Conservation (phyloP, 2,888 invertebrate species). For the Cylloceria caligata region DNA sequence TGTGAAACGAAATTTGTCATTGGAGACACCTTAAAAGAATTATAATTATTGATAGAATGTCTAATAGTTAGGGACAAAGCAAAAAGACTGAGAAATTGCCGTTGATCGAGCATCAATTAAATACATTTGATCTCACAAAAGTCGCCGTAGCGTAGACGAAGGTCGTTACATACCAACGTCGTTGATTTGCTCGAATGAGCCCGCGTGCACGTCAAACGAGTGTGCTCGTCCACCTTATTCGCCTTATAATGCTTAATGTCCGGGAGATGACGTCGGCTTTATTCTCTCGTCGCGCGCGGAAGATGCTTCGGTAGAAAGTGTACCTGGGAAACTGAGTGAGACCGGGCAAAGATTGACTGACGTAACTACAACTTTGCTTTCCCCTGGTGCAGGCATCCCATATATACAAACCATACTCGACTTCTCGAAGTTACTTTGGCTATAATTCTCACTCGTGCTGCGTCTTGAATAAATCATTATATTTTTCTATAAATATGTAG, state of each 20-base stretch:
- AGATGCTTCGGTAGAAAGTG: slow-evolving; percentile 61
- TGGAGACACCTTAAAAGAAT: not conserved
- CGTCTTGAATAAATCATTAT: slow-evolving; percentile 53
- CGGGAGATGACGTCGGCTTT: slow-evolving; percentile 46
- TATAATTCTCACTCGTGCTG: slow-evolving; percentile 52
- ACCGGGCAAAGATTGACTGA: slow-evolving; percentile 62
- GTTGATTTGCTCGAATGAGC: slow-evolving; percentile 19
- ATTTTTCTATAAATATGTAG: slow-evolving; percentile 20
- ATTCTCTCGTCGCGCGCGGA: slow-evolving; percentile 43
- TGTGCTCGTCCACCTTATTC: not conserved
- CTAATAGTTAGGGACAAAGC: not conserved
- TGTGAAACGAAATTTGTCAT: not conserved
- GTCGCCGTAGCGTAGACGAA: slow-evolving; percentile 35
- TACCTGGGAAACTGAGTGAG: slow-evolving; percentile 54
- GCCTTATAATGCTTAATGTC: slow-evolving; percentile 37
- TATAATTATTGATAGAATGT: not conserved
- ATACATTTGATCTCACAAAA: slow-evolving; percentile 33
- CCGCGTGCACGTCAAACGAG: not conserved
- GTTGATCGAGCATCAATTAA: slow-evolving; percentile 27
- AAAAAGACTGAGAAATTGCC: slow-evolving; percentile 11
- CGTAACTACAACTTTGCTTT: slow-evolving; percentile 62
- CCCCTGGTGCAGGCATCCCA: slow-evolving; percentile 49
- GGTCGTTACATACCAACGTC: slow-evolving; percentile 3
- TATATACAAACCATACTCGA: slow-evolving; percentile 36
- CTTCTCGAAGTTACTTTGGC: slow-evolving; percentile 36